Evolutionary conservation across 2,888 invertebrate genomes (phyloP), one percentile per base, ranked within the genome.

Genomic region (Lasioglossum pauxillum): DNA sequence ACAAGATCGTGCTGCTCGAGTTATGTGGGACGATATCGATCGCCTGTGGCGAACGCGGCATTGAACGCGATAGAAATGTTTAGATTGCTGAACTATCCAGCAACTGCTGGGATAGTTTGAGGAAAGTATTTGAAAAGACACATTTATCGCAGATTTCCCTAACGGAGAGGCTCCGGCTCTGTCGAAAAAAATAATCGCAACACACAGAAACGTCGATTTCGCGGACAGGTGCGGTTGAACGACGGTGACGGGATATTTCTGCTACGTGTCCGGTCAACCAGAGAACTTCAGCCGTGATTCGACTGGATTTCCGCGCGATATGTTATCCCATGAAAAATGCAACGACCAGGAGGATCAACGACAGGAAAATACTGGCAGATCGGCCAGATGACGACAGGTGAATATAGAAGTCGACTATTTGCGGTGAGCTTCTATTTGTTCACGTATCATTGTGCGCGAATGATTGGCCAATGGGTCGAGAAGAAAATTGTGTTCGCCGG

Each of bases 311-410:
- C 75, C 80, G 16, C 74, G 31, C 49, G 53, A 77, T 64, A 74
- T 78, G 73, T 75, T 60, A 76, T 67, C 75, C 81, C 76, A 85
- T 86, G 86, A 86, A 85, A 87, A 87, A 86, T 86, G 82, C 80
- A 86, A 64, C 77, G n/a, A 57, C 35, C 57, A 75, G 77, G 79
- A 75, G 60, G 74, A 64, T 74, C 79, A 79, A 74, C 79, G 73
- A 41, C 35, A 67, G 69, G 60, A 44, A 71, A 78, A 76, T 60
- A 73, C 35, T 35, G 57, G 75, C 19, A 49, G 53, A 78, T 75
- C 27, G 27, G n/a, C 10, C 23, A 72, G 76, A 41, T 57, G 75
- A 44, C 76, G 44, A 19, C 38, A 23, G 35, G 78, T 2, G 77
- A 78, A 82, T 67, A 75, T 75, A 79, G 77, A 77, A 80, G 77